Conservation (phyloP, 2,888 invertebrate genomes). For the Steromphala cineraria region DNA sequence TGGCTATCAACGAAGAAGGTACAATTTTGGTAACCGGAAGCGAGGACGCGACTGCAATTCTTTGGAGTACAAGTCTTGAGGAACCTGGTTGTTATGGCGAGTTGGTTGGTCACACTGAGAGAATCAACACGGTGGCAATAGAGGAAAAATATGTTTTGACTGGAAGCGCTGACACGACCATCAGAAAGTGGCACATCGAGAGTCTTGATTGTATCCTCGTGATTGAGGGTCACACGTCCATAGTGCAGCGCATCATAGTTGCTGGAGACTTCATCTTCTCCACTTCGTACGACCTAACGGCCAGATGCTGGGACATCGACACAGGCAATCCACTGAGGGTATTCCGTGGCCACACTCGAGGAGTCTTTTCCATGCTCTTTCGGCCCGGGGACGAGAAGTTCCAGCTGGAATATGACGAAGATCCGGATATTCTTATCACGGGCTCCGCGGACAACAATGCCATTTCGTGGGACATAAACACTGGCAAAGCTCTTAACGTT, state of each 20-base stretch:
- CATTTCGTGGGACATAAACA: slow-evolving; percentile 3
- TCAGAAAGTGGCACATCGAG: neutral
- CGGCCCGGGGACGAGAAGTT: neutral
- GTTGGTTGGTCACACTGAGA: neutral
- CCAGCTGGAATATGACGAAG: slow-evolving; percentile 1
- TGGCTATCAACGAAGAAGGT: slow-evolving; percentile 10
- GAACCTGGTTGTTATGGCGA: slow-evolving; percentile 7
- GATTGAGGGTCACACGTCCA: neutral
- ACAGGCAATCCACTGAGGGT: neutral
- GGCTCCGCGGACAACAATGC: slow-evolving; percentile 8
- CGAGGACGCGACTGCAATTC: neutral
- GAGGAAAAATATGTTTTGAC: neutral
- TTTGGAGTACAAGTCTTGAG: neutral
- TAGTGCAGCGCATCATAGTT: neutral
- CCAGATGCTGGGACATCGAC: slow-evolving; percentile 9
- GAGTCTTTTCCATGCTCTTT: neutral
- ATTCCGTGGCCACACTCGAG: neutral
- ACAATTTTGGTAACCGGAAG: slow-evolving; percentile 7
- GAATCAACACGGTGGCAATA: neutral
- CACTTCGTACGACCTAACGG: neutral
- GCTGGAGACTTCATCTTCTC: slow-evolving; percentile 15
- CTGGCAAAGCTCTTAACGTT: neutral
- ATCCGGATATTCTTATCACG: neutral
- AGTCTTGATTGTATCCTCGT: neutral
- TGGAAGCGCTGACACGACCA: neutral